These are phyloP conservation scores for Clamator glandarius DNA, from an alignment of 2,797 vertebrate genomes.

Conservation along the genomic window DNA sequence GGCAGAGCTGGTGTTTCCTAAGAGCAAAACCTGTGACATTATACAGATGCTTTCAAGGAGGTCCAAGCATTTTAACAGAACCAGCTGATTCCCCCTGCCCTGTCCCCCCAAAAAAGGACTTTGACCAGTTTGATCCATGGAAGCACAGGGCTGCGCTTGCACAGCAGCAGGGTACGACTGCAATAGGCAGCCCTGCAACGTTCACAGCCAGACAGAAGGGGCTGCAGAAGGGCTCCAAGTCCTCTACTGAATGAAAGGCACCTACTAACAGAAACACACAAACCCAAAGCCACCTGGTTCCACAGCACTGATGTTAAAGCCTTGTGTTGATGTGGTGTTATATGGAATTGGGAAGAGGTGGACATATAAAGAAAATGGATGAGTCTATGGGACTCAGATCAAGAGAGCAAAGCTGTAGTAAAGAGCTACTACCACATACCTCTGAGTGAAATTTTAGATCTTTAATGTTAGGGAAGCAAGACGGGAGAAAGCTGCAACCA, in stretches of 20 bases:
- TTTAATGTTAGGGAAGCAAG: neutral
- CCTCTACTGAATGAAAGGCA: neutral
- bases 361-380: neutral
- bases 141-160: accelerated
- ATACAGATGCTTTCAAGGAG: neutral
- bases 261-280: neutral
- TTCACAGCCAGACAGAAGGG: neutral
- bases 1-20: neutral
- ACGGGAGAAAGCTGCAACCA: neutral
- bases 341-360: neutral
- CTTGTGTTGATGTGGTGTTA: neutral
- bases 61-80: neutral
- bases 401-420: neutral
- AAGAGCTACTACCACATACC: neutral
- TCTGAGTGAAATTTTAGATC: neutral
- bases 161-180: neutral
- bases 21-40: neutral
- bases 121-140: neutral
- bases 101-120: accelerated
- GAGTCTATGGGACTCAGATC: neutral
- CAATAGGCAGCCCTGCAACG: neutral
- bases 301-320: accelerated
- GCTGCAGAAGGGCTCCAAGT: neutral
- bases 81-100: neutral
- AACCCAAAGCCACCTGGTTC: neutral